Evolutionary conservation across 2,797 vertebrate genomes (phyloP).

Genomic region (Alcedo atthis): DNA sequence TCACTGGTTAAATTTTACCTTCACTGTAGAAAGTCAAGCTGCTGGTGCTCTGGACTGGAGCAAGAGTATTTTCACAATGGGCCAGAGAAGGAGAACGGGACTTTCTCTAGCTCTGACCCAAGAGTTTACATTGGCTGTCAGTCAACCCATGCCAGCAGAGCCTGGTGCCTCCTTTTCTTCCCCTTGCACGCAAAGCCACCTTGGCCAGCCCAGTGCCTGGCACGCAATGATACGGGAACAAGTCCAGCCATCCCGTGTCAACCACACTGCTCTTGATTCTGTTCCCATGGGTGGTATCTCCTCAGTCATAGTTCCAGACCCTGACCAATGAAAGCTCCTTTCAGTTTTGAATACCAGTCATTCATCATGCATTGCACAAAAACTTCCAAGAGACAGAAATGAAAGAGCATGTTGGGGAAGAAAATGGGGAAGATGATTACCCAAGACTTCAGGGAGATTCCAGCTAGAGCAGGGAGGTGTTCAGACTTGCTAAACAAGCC

Average conservation of each 20-base stretch:
- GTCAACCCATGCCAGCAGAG: background rate
- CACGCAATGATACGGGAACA: background rate
- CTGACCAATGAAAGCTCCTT: background rate
- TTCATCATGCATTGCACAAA: background rate
- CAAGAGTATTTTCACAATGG: background rate
- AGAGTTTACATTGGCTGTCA: constrained; percentile 28
- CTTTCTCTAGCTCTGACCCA: background rate
- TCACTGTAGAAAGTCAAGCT: background rate
- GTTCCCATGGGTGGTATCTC: background rate
- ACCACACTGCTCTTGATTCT: background rate
- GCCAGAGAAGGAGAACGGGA: background rate
- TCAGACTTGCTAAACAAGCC: background rate
- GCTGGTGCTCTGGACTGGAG: background rate
- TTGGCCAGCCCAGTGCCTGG: background rate
- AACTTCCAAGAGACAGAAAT: background rate
- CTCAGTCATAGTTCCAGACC: background rate
- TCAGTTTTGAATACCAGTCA: background rate
- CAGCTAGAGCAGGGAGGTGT: background rate
- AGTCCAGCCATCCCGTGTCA: accelerated
- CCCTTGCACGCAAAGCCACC: background rate
- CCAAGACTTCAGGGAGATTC: background rate
- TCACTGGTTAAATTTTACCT: background rate
- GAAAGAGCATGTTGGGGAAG: background rate
- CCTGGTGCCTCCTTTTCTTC: background rate
- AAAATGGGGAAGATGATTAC: background rate